A percentile compares a stretch with the other conserved stretches of the same genome.
phyloP scores from a whole-genome alignment of 2,888 invertebrate species.

The Agelastica alni region DNA sequence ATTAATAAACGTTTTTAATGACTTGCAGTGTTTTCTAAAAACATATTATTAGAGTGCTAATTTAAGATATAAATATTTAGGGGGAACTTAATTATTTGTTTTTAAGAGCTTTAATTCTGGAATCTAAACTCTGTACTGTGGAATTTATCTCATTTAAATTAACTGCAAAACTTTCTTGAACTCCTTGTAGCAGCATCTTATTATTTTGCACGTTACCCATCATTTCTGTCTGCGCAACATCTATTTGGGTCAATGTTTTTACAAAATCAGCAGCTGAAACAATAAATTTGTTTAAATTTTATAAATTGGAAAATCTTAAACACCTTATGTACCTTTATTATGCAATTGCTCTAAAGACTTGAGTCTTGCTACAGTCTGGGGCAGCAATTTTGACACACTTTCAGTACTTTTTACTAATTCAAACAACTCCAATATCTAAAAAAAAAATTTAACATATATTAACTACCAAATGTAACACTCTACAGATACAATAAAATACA shows the following conservation, averaged over 20 bases:
- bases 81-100: constrained; percentile 58
- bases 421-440: constrained; percentile 80
- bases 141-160: constrained; percentile 79
- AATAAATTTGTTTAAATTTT: constrained; percentile 1
- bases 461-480: background rate
- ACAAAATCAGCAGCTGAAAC: constrained; percentile 83
- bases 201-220: constrained; percentile 75
- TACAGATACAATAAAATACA: no score
- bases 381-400: constrained; percentile 75
- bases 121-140: constrained; percentile 75
- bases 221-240: constrained; percentile 75
- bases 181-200: constrained; percentile 74
- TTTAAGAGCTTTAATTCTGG: constrained; percentile 68
- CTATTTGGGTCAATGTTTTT: constrained; percentile 80
- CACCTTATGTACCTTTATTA: constrained; percentile 76
- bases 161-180: constrained; percentile 79
- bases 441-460: constrained; percentile 29
- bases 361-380: constrained; percentile 82
- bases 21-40: no score
- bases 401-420: constrained; percentile 87
- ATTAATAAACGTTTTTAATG: no score
- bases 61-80: no score
- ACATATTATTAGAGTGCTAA: no score
- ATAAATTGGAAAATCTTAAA: background rate
- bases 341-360: constrained; percentile 85